Conservation (phyloP, 2,888 invertebrate species). For the Fissipunctia ypsillon region DNA sequence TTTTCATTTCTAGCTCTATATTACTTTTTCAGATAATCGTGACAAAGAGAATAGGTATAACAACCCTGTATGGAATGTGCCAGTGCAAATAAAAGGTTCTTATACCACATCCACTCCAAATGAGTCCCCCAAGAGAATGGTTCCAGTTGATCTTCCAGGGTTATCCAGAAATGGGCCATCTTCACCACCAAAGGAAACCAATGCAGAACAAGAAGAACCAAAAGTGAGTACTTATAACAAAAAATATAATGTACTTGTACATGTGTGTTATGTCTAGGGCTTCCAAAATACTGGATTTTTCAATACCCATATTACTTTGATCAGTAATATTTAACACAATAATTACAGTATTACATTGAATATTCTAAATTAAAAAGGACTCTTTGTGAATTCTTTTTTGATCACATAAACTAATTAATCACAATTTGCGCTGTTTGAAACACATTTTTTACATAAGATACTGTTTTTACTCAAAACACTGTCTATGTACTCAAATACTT, state of each 20-base stretch:
- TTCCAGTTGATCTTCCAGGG: constrained; percentile 77
- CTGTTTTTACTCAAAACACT: too few relatives aligned
- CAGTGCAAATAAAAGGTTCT: constrained; percentile 81
- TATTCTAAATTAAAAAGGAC: too few relatives aligned
- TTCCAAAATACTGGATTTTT: too few relatives aligned
- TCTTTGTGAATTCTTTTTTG: too few relatives aligned
- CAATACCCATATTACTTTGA: too few relatives aligned
- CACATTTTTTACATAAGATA: too few relatives aligned
- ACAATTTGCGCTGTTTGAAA: too few relatives aligned
- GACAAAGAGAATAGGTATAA: constrained; percentile 62
- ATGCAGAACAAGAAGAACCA: constrained; percentile 79
- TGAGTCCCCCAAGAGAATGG: constrained; percentile 67
- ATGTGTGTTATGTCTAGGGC: too few relatives aligned
- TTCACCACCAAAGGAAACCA: constrained; percentile 76
- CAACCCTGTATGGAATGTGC: constrained; percentile 82
- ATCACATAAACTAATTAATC: too few relatives aligned
- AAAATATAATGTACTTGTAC: background rate
- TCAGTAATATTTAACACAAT: too few relatives aligned
- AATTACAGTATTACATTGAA: too few relatives aligned
- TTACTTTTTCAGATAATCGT: constrained; percentile 7
- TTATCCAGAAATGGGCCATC: constrained; percentile 73
- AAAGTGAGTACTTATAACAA: constrained; percentile 69
- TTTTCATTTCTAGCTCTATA: background rate
- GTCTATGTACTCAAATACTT: too few relatives aligned
- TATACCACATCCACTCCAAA: constrained; percentile 87